A percentile compares a stretch with the other conserved stretches of the same genome.
Evolutionary conservation across 2,888 invertebrate species (phyloP).

Genomic region (Cotesia congregata): DNA sequence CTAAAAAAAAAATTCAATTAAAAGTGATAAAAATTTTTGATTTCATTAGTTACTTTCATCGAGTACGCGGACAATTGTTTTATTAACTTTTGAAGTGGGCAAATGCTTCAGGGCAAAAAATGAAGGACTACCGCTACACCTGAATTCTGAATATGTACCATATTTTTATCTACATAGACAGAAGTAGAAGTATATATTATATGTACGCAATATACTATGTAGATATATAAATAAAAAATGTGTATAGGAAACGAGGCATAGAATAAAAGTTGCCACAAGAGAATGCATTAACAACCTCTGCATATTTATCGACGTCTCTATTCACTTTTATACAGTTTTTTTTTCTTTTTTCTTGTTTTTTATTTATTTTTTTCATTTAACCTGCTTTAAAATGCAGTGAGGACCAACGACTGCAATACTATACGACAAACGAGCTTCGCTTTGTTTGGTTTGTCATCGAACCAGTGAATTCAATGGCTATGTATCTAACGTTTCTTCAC

Average conservation of each 20-base stretch:
- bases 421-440: slow-evolving; percentile 26
- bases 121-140: not conserved
- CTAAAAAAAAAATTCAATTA: not conserved
- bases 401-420: slow-evolving; percentile 13
- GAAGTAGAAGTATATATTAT: not conserved
- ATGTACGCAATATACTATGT: not conserved
- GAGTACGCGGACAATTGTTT: not conserved
- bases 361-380: slow-evolving; percentile 14
- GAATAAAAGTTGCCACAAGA: slow-evolving; percentile 5
- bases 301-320: slow-evolving; percentile 39
- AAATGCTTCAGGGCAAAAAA: not conserved
- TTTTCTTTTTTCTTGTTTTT: not conserved
- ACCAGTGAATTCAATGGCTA: not conserved
- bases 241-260: slow-evolving; percentile 21
- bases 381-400: slow-evolving; percentile 34
- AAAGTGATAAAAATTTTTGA: slow-evolving; percentile 1
- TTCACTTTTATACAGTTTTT: not conserved
- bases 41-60: slow-evolving; percentile 6
- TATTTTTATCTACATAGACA: not conserved
- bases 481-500: not conserved
- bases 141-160: slow-evolving; percentile 14
- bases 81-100: slow-evolving; percentile 5
- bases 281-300: slow-evolving; percentile 35
- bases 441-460: slow-evolving; percentile 39
- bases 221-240: slow-evolving; percentile 2